Conservation (phyloP, 1,140 invertebrate species). For the Trichonephila clavata region DNA sequence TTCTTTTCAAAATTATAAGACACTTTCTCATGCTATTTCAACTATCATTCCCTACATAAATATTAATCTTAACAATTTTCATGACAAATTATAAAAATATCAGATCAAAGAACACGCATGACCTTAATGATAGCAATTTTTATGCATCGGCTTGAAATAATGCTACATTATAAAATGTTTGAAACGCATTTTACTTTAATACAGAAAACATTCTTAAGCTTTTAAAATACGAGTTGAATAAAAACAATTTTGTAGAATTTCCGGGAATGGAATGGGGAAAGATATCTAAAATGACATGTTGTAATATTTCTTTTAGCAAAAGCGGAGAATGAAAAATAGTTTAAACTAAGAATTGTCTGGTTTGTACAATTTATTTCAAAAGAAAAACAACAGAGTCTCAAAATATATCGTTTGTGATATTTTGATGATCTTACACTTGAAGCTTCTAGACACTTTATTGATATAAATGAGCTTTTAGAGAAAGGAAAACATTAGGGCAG, state of each 20-base stretch:
- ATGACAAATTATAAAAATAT: too few species aligned
- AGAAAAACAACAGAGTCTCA: not conserved
- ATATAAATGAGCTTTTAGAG: not conserved
- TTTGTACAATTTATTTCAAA: not conserved
- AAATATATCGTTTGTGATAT: not conserved
- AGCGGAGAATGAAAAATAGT: slow-evolving; percentile 6
- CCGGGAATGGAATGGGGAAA: not conserved
- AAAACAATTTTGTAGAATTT: not conserved
- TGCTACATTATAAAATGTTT: too few species aligned
- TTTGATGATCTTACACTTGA: not conserved
- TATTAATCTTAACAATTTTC: too few species aligned
- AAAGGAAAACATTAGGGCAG: not conserved
- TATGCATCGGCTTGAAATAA: too few species aligned
- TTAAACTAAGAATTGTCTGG: not conserved
- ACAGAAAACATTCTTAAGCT: too few species aligned
- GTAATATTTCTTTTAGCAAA: not conserved
- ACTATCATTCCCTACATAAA: too few species aligned
- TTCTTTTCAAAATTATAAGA: too few species aligned
- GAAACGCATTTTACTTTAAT: too few species aligned
- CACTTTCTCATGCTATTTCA: too few species aligned
- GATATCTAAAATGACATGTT: not conserved
- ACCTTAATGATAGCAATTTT: too few species aligned
- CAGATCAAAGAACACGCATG: too few species aligned
- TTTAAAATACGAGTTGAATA: too few species aligned
- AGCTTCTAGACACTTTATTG: not conserved